phyloP scores from a whole-genome alignment of 2,113 vertebrate genomes.

The Raja brachyura region DNA sequence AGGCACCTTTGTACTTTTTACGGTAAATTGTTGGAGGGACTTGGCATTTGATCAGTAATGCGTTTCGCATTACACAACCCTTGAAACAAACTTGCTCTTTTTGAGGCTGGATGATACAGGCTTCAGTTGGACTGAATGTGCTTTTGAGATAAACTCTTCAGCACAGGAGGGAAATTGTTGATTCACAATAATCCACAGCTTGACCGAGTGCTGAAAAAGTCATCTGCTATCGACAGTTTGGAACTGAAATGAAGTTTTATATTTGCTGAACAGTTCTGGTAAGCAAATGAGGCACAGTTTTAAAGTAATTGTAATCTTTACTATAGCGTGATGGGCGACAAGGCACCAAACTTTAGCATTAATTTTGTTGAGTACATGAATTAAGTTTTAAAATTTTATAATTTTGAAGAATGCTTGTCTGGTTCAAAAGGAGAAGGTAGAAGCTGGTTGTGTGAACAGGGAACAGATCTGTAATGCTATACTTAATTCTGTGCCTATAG shows the following conservation, averaged over 20 bases:
- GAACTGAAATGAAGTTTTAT: neutral
- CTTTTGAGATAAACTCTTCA: neutral
- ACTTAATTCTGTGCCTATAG: neutral
- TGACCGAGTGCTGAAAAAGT: neutral
- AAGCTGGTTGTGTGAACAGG: neutral
- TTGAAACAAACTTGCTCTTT: neutral
- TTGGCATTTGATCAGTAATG: neutral
- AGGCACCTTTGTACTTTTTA: conserved; percentile 33
- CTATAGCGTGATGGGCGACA: neutral
- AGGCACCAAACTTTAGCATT: neutral
- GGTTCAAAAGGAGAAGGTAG: neutral
- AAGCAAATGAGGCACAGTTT: neutral
- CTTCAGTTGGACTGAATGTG: neutral
- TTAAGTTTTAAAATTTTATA: neutral
- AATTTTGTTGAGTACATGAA: neutral
- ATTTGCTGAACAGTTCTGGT: neutral
- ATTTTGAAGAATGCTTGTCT: neutral
- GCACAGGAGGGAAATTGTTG: neutral
- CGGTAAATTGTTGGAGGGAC: neutral
- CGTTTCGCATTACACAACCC: neutral
- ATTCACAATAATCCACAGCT: neutral
- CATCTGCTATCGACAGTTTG: neutral
- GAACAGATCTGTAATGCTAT: neutral
- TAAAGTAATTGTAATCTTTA: neutral
- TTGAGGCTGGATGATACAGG: neutral